Conservation (phyloP, 2,797 vertebrate genomes). For the Amblyraja radiata region DNA sequence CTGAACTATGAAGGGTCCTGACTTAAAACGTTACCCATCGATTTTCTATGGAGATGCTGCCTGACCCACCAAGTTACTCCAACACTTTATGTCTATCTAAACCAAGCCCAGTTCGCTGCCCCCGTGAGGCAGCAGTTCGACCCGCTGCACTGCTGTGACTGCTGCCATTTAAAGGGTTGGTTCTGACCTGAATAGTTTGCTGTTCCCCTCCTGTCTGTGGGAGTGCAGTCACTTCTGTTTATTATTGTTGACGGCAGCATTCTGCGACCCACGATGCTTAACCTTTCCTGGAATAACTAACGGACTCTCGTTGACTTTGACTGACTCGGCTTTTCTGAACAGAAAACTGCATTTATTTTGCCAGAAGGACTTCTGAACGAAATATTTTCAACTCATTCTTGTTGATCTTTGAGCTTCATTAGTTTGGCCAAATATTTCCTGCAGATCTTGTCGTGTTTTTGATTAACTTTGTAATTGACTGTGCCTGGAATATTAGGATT, state of each 20-base stretch:
- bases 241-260: background rate
- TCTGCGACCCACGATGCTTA: background rate
- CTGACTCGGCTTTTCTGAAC: background rate
- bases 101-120: too few species aligned
- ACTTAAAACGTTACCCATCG: too few species aligned
- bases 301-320: background rate
- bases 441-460: background rate
- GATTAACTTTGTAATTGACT: background rate
- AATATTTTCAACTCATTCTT: background rate
- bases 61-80: too few species aligned
- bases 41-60: too few species aligned
- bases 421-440: background rate
- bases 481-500: too few species aligned
- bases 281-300: constrained; percentile 17
- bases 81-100: too few species aligned
- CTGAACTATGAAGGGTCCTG: too few species aligned
- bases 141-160: too few species aligned
- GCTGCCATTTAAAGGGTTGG: background rate
- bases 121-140: too few species aligned
- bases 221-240: background rate
- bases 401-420: background rate
- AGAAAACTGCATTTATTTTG: background rate
- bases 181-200: background rate
- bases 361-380: background rate
- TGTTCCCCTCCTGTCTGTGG: background rate